Evolutionary conservation across 2,113 vertebrate genomes (phyloP).

Genomic region (Tapirus terrestris): DNA sequence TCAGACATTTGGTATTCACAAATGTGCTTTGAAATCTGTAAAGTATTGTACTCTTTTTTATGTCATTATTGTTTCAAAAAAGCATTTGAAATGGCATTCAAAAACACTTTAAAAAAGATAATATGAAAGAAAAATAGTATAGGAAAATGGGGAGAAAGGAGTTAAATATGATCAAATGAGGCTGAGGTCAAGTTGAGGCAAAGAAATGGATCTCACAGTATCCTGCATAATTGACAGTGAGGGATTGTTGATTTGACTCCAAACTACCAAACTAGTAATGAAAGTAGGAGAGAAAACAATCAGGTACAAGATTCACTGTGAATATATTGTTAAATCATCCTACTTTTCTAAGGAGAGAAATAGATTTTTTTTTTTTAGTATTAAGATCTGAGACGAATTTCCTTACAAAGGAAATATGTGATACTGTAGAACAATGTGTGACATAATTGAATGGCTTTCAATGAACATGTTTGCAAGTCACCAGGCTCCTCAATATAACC

Average conservation of each 20-base stretch:
- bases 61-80: background rate
- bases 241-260: background rate
- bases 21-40: slow-evolving; percentile 45
- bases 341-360: background rate
- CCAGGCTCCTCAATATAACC: background rate
- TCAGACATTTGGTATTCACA: background rate
- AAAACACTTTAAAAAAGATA: background rate
- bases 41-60: background rate
- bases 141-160: background rate
- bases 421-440: background rate
- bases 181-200: background rate
- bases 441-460: background rate
- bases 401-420: background rate
- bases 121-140: background rate
- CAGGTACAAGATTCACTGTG: background rate
- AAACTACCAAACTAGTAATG: background rate
- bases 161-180: background rate
- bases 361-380: background rate
- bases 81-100: background rate
- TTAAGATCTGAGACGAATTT: background rate
- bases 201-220: background rate
- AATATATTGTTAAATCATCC: background rate
- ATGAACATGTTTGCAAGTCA: background rate
- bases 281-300: background rate
- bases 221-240: background rate